Percentiles rank a stretch among this genome's conserved stretches.
These are phyloP conservation scores for Turdus rufiventris DNA, from an alignment of 2,113 vertebrate species.

Conservation along the genomic window DNA sequence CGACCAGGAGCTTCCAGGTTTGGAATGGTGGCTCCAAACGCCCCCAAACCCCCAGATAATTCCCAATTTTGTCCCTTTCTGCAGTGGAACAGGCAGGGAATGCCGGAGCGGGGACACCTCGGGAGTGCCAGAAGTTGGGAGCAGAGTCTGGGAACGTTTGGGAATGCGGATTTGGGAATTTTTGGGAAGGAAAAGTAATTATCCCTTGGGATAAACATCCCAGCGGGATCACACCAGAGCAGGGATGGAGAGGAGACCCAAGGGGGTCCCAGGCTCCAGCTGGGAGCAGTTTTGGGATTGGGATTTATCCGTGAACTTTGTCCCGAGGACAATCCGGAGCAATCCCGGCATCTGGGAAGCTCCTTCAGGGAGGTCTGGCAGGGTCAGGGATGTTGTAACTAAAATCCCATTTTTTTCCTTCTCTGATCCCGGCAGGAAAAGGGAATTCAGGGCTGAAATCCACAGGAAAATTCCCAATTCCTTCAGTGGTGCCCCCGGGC, in stretches of 20 bases:
- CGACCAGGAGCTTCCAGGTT: not conserved
- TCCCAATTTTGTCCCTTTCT: not conserved
- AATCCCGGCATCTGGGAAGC: accelerated
- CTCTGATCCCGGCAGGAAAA: not conserved
- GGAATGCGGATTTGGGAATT: not conserved
- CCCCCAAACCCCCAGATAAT: accelerated
- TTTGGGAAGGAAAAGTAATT: accelerated
- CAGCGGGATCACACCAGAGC: accelerated
- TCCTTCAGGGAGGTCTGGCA: not conserved
- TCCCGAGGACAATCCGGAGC: not conserved
- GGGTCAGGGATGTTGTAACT: not conserved
- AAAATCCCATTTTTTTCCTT: not conserved
- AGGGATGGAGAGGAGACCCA: not conserved
- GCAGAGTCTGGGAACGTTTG: accelerated
- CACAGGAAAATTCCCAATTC: not conserved
- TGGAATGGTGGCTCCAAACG: accelerated
- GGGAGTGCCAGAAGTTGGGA: not conserved
- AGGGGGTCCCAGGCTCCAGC: not conserved
- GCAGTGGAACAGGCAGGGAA: not conserved
- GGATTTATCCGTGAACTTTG: not conserved
- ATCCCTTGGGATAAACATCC: not conserved
- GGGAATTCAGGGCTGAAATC: not conserved
- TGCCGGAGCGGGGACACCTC: accelerated
- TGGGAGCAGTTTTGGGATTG: not conserved
- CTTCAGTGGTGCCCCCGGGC: accelerated